Base-by-base conservation (phyloP, 2,797 vertebrate species). In the Bradypus variegatus region DNA sequence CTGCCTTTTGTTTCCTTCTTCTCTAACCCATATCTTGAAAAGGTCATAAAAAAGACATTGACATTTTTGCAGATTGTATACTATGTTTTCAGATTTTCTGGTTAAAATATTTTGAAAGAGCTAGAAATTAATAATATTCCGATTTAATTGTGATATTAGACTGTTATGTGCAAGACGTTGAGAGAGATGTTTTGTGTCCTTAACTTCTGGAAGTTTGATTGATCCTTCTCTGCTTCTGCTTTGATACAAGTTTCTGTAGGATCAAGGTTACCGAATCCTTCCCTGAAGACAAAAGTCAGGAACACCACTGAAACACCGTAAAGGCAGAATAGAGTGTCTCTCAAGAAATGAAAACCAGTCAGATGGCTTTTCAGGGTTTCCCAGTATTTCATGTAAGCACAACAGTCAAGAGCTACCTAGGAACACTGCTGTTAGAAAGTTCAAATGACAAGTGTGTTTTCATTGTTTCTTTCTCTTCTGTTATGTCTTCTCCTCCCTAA, bases 301-400 rank as follows among this genome's bases (percentile, higher is more conserved):
- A 69, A 88, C 88, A 82, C 19, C 19, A 58, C 88, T 62, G 69
- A 84, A 92, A 89, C 81, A 6, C 21, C 80, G 50, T 73, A 65
- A 73, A 80, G 27, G 6, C 88, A 93, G 79, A 94, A 93, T 15
- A 62, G 5, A 73, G 25, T 75, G 9, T 88, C 6, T 36, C 36
- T 86, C 21, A 64, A 73, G 60, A 88, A 92, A 31, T 41, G 15
- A 89, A 93, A 78, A 82, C 11, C 72, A 45, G 7, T 86, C 12
- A 80, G 15, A 55, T 83, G 50, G 31, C 31, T 70, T 80, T 36
- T 93, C 53, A 94, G 90, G 94, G 80, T 86, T 83, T 53, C 90
- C 69, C 69, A 93, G 93, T 78, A 83, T 95, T 96, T 91, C 38
- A 5, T 79, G 75, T 62, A 88, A 96, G 92, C 94, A 91, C 4